Evolutionary conservation across 2,888 invertebrate genomes (phyloP), one percentile per base, ranked within the genome.

Genomic region (Pardosa pseudoannulata): DNA sequence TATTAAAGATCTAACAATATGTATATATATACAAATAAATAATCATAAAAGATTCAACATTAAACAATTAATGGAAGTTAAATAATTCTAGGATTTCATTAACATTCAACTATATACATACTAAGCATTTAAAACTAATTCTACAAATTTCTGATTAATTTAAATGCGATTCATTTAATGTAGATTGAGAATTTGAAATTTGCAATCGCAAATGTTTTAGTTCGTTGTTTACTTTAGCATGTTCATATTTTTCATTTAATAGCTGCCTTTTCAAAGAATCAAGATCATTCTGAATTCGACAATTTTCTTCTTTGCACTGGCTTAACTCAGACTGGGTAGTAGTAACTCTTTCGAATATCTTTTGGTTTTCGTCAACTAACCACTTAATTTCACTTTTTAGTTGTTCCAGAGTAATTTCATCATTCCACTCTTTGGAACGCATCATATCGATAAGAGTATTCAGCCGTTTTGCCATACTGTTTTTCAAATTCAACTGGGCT

Each of bases 211-310:
- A 68, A 56, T 85, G 83, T n/a, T 56, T 85, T 19, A 85, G 16
- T 27, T 85, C 73, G 67, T 73, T 78, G 39, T 78, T 78, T 0
- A 78, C 76, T 65, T 85, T 85, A 13, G 78, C 83, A 50, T 78
- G 36, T 9, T 76, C 82, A 73, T 78, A 85, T 19, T 68, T 73
- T 41, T 78, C 78, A 73, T 85, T 78, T 0, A 73, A 6, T 29
- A 76, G 72, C 41, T 85, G 64, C 23, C 83, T 32, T 39, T 73
- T 78, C 11, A 85, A n/a, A 11, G 39, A 11, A 39, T 72, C 68
- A 19, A 85, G 29, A 39, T 85, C 78, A 32, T 62, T 85, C 32
- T 73, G 65, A 19, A 85, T 67, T 31, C 73, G 39, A 13, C 56
- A 23, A 56, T 85, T 85, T 67, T 78, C 83, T 67, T 78, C 83